phyloP scores from a whole-genome alignment of 1,140 invertebrate genomes.

The Acyrthosiphon pisum region DNA sequence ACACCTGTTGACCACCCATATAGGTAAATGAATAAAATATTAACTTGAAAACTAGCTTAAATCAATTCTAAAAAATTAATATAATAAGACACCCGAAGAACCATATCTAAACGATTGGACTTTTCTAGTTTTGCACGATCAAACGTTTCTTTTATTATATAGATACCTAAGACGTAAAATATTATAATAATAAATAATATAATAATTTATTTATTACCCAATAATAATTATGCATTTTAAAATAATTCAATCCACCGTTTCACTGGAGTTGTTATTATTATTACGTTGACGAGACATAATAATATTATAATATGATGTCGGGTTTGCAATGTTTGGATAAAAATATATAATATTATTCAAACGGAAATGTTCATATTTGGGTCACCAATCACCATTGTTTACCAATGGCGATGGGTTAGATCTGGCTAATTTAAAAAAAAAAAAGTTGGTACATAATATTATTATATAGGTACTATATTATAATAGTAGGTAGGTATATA shows the following conservation, averaged over 20 bases:
- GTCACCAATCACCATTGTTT: neutral
- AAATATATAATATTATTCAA: neutral
- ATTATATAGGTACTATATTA: too few species aligned
- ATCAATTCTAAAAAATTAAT: neutral
- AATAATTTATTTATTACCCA: too few species aligned
- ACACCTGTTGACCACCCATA: too few species aligned
- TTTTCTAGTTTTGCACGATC: neutral
- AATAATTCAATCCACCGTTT: neutral
- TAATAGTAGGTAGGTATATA: too few species aligned
- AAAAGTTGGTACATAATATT: neutral
- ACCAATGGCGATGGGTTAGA: neutral
- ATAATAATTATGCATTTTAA: too few species aligned
- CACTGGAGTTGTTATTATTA: neutral
- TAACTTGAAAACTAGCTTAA: neutral
- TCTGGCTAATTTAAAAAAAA: neutral
- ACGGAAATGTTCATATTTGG: neutral
- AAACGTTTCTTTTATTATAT: too few species aligned
- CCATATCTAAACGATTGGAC: too few species aligned
- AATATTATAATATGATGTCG: neutral
- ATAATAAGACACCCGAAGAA: neutral
- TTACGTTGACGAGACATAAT: neutral
- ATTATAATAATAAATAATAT: too few species aligned
- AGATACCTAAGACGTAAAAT: too few species aligned
- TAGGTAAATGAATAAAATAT: neutral
- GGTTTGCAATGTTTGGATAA: neutral